These are phyloP conservation scores for Drosophila trapezifrons DNA, from an alignment of 1,140 invertebrate species.

Conservation along the genomic window DNA sequence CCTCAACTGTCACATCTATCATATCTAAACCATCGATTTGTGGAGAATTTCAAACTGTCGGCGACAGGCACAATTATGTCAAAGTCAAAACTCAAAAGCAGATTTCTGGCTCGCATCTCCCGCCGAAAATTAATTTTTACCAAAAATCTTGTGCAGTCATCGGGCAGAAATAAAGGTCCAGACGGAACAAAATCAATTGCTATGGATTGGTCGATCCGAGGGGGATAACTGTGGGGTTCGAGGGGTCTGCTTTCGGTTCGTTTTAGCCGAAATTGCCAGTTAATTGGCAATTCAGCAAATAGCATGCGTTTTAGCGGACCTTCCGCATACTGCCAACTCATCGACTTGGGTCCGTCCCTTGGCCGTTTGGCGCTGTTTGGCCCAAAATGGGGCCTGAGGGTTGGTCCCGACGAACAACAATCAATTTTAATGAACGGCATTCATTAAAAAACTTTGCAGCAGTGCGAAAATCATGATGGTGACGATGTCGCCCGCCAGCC, in stretches of 20 bases:
- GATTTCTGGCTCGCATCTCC: slow-evolving; percentile 22
- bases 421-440: slow-evolving; percentile 81
- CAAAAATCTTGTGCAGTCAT: slow-evolving; percentile 51
- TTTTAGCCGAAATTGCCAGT: slow-evolving; percentile 68
- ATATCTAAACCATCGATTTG: slow-evolving; percentile 14
- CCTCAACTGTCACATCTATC: slow-evolving; percentile 13
- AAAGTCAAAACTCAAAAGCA: slow-evolving; percentile 47
- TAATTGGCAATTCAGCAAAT: slow-evolving; percentile 80
- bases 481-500: slow-evolving; percentile 59
- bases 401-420: slow-evolving; percentile 63
- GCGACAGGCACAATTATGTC: slow-evolving; percentile 58
- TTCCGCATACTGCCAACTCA: slow-evolving; percentile 67
- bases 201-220: not conserved
- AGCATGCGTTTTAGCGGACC: slow-evolving; percentile 62
- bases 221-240: not conserved
- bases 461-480: slow-evolving; percentile 64
- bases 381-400: not conserved
- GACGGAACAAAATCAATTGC: slow-evolving; percentile 55
- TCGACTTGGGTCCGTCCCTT: slow-evolving; percentile 43
- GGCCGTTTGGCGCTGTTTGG: slow-evolving; percentile 1
- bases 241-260: slow-evolving; percentile 16
- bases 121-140: slow-evolving; percentile 59
- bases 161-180: slow-evolving; percentile 43
- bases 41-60: slow-evolving; percentile 56
- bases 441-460: slow-evolving; percentile 78